Conservation (phyloP, 2,888 invertebrate species). For the Lampropteryx suffumata region DNA sequence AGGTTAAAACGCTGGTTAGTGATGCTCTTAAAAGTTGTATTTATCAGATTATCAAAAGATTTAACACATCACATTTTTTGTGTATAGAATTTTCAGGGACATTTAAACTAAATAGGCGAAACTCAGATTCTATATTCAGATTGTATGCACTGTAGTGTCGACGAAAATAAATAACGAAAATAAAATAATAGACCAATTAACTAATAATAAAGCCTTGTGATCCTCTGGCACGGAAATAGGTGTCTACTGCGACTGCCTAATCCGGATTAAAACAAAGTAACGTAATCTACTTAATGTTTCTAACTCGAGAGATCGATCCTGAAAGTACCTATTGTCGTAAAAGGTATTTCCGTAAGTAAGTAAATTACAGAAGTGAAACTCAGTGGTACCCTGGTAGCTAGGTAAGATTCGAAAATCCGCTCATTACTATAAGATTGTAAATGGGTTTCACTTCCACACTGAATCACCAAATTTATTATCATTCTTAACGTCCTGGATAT, state of each 20-base stretch:
- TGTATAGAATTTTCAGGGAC: too few relatives aligned
- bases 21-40: too few relatives aligned
- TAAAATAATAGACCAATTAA: too few relatives aligned
- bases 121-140: too few relatives aligned
- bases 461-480: neutral
- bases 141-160: too few relatives aligned
- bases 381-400: neutral
- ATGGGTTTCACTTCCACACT: constrained; percentile 1
- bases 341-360: constrained; percentile 8
- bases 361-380: constrained; percentile 5
- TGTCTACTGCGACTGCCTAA: constrained; percentile 12
- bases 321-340: constrained; percentile 14
- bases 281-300: constrained; percentile 23
- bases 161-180: too few relatives aligned
- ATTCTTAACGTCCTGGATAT: constrained; percentile 15
- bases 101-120: too few relatives aligned
- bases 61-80: too few relatives aligned
- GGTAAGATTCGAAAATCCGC: too few relatives aligned
- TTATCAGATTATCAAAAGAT: too few relatives aligned
- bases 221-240: constrained; percentile 4
- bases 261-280: constrained; percentile 20
- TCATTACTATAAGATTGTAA: too few relatives aligned
- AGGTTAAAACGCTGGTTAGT: too few relatives aligned
- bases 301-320: constrained; percentile 16
- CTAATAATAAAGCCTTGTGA: neutral